Conservation (phyloP, 1,140 invertebrate species). For the Tribolium madens region DNA sequence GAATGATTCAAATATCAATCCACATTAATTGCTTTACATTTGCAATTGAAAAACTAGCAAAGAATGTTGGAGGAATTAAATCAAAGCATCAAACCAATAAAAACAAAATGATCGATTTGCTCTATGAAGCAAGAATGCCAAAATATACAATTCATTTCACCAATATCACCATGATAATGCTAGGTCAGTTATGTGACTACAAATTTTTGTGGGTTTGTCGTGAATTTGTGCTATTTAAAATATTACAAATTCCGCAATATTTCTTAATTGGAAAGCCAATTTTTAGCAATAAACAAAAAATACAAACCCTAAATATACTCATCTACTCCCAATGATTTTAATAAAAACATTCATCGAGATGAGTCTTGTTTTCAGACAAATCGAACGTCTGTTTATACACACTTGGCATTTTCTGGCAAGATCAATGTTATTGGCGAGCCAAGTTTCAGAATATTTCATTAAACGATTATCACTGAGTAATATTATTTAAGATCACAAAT, state of each 20-base stretch:
- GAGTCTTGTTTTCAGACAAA: no score
- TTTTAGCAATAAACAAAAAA: no score
- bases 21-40: slow-evolving; percentile 16
- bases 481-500: no score
- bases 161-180: neutral
- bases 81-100: slow-evolving; percentile 1
- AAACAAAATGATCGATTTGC: neutral
- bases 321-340: no score
- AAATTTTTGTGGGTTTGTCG: neutral
- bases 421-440: no score
- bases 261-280: neutral
- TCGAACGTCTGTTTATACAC: no score
- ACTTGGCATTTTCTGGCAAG: no score
- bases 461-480: no score
- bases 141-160: neutral
- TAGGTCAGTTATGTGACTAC: neutral
- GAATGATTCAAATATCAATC: slow-evolving; percentile 38
- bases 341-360: no score
- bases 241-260: neutral
- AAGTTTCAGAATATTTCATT: no score
- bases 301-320: no score
- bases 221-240: no score
- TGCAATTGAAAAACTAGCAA: slow-evolving; percentile 16
- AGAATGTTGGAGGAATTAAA: slow-evolving; percentile 8
- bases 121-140: neutral